Conservation (phyloP, 2,113 vertebrate species). For the Python bivittatus region DNA sequence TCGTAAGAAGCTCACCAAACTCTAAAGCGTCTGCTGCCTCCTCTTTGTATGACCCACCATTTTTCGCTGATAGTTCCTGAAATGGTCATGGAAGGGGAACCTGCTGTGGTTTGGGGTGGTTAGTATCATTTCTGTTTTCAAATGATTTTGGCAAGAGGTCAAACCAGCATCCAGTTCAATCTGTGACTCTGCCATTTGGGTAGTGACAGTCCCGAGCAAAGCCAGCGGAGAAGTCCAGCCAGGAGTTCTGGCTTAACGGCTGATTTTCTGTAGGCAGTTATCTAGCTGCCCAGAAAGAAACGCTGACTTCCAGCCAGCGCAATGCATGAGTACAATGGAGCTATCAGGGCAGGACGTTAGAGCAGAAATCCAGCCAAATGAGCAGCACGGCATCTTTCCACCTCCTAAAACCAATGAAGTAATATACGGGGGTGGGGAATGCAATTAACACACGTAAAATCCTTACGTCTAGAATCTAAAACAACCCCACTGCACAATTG, state of each 20-base stretch:
- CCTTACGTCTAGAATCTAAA: background rate
- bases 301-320: background rate
- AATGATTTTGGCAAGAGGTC: background rate
- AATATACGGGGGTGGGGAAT: background rate
- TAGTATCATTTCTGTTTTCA: background rate
- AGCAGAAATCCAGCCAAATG: background rate
- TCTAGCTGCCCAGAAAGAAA: background rate
- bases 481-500: background rate
- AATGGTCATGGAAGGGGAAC: background rate
- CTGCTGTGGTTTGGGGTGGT: background rate
- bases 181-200: background rate
- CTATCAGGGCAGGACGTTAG: background rate
- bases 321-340: background rate
- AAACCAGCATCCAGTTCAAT: background rate
- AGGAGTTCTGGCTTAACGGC: background rate
- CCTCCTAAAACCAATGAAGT: background rate
- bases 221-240: background rate
- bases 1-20: background rate
- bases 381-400: background rate
- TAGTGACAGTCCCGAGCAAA: background rate
- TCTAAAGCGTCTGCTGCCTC: background rate
- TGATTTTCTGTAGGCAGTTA: background rate
- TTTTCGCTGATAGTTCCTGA: background rate
- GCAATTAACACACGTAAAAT: background rate
- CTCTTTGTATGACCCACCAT: background rate